These are phyloP conservation scores for Mactromeris polynyma DNA, from an alignment of 2,888 invertebrate species.

Conservation along the genomic window DNA sequence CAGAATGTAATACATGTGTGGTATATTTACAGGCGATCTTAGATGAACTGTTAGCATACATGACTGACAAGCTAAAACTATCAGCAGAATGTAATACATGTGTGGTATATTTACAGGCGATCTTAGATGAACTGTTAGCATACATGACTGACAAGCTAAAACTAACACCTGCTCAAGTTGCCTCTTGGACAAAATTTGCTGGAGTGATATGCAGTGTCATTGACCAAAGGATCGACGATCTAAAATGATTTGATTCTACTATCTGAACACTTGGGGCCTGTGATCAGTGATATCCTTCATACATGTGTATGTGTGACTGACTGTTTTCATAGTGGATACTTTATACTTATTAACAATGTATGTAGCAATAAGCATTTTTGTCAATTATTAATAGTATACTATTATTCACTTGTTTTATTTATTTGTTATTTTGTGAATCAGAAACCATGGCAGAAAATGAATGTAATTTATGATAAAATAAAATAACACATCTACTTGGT, in stretches of 20 bases:
- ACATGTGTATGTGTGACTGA: background rate
- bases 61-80: conserved; percentile 5
- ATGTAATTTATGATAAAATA: too few species aligned
- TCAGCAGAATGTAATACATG: too few species aligned
- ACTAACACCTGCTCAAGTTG: conserved; percentile 2
- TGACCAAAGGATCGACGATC: conserved; percentile 17
- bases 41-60: conserved; percentile 14
- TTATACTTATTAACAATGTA: too few species aligned
- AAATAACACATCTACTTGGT: too few species aligned
- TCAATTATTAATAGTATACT: too few species aligned
- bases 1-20: too few species aligned
- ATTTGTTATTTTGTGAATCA: too few species aligned
- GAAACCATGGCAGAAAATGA: too few species aligned
- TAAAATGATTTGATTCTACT: background rate
- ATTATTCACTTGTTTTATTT: too few species aligned
- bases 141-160: conserved; percentile 15
- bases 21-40: conserved; percentile 26
- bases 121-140: background rate
- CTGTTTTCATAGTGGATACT: too few species aligned
- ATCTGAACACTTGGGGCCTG: background rate
- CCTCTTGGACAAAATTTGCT: conserved; percentile 24
- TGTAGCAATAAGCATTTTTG: too few species aligned
- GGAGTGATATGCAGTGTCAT: conserved; percentile 20
- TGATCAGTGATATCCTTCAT: background rate
- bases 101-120: conserved; percentile 31